These are phyloP conservation scores for Bovichtus diacanthus DNA, from an alignment of 2,797 vertebrate species.

Conservation along the genomic window DNA sequence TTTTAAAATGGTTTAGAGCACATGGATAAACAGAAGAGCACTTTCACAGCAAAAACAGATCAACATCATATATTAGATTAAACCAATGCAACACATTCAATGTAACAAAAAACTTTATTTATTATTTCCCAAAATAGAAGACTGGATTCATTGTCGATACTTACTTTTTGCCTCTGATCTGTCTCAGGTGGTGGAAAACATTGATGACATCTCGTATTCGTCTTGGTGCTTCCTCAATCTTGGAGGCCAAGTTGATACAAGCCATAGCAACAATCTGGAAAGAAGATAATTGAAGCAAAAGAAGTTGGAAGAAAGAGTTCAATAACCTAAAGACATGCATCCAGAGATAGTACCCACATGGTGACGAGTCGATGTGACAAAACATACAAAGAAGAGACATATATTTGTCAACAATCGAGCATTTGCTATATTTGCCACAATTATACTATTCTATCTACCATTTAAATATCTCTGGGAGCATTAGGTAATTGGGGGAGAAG, in stretches of 20 bases:
- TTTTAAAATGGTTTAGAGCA: constrained; percentile 87
- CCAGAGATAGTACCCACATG: not conserved
- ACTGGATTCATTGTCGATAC: constrained; percentile 55
- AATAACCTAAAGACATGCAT: not conserved
- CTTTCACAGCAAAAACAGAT: constrained; percentile 76
- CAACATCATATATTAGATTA: constrained; percentile 38
- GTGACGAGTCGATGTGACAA: not conserved
- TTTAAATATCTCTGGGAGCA: not conserved
- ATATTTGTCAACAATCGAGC: not conserved
- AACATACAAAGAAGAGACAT: fast-evolving
- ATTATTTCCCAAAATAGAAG: not conserved
- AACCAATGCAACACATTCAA: constrained; percentile 25
- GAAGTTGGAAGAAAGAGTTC: constrained; percentile 30
- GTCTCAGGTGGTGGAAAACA: constrained; percentile 95
- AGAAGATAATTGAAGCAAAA: constrained; percentile 49
- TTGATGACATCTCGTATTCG: constrained; percentile 99
- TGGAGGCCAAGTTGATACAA: constrained; percentile 97
- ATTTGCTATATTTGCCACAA: too few relatives aligned
- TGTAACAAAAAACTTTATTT: not conserved
- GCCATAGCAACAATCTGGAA: constrained; percentile 99
- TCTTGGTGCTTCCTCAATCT: constrained; percentile 98
- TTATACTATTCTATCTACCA: fast-evolving
- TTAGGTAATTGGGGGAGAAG: too few relatives aligned
- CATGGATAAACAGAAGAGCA: constrained; percentile 84
- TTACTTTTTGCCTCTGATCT: constrained; percentile 98